These are phyloP conservation scores for Halictus rubicundus DNA, from an alignment of 1,140 invertebrate genomes.

Conservation along the genomic window DNA sequence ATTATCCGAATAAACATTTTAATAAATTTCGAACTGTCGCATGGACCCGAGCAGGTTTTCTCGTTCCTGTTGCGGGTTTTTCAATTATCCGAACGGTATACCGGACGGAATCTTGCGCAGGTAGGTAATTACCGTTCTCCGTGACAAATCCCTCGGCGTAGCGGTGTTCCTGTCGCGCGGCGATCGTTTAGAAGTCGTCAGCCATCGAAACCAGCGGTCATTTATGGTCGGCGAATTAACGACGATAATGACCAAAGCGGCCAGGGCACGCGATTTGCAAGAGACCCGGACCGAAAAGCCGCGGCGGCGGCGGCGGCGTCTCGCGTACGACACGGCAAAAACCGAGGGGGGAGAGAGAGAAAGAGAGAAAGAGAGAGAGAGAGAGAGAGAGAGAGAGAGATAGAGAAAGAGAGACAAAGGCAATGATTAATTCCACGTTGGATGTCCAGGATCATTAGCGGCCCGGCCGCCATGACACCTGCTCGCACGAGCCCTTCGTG, in stretches of 20 bases:
- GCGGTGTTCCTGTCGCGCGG: slow-evolving; percentile 7
- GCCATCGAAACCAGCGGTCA: slow-evolving; percentile 37
- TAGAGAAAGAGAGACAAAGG: slow-evolving; percentile 77
- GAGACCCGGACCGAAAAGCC: slow-evolving; percentile 49
- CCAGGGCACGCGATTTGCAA: slow-evolving; percentile 14
- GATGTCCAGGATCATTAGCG: slow-evolving; percentile 75
- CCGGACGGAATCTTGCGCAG: neutral
- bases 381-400: too few relatives aligned
- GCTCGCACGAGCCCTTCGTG: slow-evolving; percentile 76
- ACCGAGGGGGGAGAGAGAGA: neutral
- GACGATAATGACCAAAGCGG: slow-evolving; percentile 53
- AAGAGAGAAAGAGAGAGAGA: slow-evolving; percentile 5
- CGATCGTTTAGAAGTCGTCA: slow-evolving; percentile 32
- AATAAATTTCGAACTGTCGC: too few relatives aligned
- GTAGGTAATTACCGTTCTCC: slow-evolving; percentile 11
- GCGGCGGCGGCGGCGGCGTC: slow-evolving; percentile 24
- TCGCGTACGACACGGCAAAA: slow-evolving; percentile 65
- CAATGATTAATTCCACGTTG: slow-evolving; percentile 77
- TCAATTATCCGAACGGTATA: neutral
- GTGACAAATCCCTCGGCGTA: slow-evolving; percentile 4
- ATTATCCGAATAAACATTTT: too few relatives aligned
- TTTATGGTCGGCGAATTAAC: slow-evolving; percentile 51
- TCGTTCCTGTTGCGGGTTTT: neutral
- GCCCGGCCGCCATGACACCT: slow-evolving; percentile 73
- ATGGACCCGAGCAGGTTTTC: neutral